A percentile compares a stretch with the other conserved stretches of the same genome.
Evolutionary conservation across 2,888 invertebrate genomes (phyloP).

Genomic region (Hydriomena furcata): DNA sequence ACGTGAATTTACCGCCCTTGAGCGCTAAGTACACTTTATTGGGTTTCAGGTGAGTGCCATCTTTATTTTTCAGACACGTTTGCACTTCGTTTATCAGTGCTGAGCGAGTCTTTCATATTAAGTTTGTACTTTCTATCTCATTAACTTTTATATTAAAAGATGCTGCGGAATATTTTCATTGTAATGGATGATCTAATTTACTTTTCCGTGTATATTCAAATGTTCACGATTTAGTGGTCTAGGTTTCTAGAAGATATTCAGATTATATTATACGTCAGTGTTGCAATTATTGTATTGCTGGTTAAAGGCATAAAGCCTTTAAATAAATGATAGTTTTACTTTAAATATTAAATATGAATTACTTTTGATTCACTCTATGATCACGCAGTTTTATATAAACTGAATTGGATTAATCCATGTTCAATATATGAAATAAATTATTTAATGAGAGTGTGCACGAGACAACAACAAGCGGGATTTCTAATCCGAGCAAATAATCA

Average conservation of each 20-base stretch:
- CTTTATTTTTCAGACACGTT: constrained; percentile 60
- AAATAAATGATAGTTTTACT: too few species aligned
- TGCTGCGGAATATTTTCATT: constrained; percentile 20
- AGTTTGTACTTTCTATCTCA: constrained; percentile 29
- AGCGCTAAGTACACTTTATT: constrained; percentile 57
- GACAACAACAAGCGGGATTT: constrained; percentile 49
- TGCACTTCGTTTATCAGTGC: constrained; percentile 43
- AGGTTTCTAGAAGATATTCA: neutral
- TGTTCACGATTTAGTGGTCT: constrained; percentile 9
- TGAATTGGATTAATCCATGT: constrained; percentile 23
- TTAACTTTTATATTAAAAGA: constrained; percentile 26
- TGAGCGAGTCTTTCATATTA: constrained; percentile 21
- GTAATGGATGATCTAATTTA: constrained; percentile 25
- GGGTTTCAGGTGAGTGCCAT: constrained; percentile 56
- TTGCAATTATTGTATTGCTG: neutral
- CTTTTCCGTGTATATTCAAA: constrained; percentile 16
- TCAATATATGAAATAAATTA: constrained; percentile 41
- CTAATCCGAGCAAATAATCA: constrained; percentile 59
- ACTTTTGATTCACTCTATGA: too few species aligned
- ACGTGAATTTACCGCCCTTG: constrained; percentile 54
- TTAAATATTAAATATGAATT: too few species aligned
- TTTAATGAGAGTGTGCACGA: constrained; percentile 41
- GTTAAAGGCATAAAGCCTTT: too few species aligned
- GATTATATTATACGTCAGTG: neutral
- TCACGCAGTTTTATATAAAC: too few species aligned